Evolutionary conservation across 1,140 invertebrate species (phyloP).

Genomic region (Araneus ventricosus): DNA sequence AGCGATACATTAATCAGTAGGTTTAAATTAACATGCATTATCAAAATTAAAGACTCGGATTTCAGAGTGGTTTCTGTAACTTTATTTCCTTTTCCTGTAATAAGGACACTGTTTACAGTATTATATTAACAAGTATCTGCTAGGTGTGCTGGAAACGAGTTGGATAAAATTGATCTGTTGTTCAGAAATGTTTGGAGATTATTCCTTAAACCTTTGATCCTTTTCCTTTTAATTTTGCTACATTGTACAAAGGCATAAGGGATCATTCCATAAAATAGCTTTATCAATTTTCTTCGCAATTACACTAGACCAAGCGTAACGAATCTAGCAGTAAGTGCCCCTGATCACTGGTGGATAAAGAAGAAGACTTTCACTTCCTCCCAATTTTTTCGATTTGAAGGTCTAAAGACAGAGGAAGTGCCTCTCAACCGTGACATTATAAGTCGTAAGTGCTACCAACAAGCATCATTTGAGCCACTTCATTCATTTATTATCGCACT

Average conservation of each 20-base stretch:
- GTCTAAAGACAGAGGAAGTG: conserved; percentile 39
- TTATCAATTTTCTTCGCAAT: conserved; percentile 19
- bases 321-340: conserved; percentile 14
- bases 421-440: neutral
- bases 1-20: no score
- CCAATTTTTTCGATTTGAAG: conserved; percentile 32
- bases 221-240: neutral
- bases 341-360: neutral
- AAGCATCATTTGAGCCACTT: conserved; percentile 43
- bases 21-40: no score
- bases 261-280: neutral
- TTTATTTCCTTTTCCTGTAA: no score
- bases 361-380: conserved; percentile 32
- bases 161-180: no score
- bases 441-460: neutral
- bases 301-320: neutral
- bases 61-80: no score
- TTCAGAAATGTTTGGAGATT: no score
- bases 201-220: no score
- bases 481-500: neutral
- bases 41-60: no score
- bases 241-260: neutral
- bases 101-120: no score
- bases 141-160: no score
- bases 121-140: no score